Conservation (phyloP, 1,140 invertebrate genomes). For the Lerema accius region DNA sequence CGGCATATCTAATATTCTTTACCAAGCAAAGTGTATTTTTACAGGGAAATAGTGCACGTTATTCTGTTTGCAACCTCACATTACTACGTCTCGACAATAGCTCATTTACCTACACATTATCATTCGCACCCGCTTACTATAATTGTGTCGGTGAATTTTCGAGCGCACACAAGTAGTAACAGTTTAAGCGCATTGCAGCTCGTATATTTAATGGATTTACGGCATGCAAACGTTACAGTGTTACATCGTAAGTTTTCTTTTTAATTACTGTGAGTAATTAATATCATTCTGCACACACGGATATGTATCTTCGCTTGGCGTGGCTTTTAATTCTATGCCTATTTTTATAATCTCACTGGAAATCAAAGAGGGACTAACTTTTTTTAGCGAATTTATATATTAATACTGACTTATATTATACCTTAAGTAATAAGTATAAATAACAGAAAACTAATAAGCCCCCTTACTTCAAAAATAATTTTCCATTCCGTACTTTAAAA, state of each 20-base stretch:
- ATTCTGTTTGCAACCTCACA: background rate
- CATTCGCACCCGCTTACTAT: slow-evolving; percentile 13
- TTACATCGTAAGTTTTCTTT: background rate
- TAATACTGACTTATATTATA: no score
- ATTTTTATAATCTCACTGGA: no score
- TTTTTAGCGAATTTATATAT: no score
- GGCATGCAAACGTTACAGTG: slow-evolving; percentile 10
- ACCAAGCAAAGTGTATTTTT: background rate
- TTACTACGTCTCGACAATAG: slow-evolving; percentile 2
- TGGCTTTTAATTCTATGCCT: background rate
- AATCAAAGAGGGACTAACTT: no score
- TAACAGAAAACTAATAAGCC: no score
- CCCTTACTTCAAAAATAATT: no score
- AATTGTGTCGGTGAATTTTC: slow-evolving; percentile 17
- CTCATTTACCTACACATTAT: slow-evolving; percentile 8
- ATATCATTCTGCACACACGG: background rate
- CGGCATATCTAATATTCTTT: background rate
- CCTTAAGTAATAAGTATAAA: no score
- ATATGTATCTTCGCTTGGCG: background rate
- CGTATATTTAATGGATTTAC: slow-evolving; percentile 18
- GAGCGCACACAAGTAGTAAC: slow-evolving; percentile 12
- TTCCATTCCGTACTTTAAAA: no score
- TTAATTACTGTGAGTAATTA: background rate
- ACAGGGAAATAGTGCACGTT: background rate
- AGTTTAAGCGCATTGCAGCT: slow-evolving; percentile 13